These are phyloP conservation scores for Odontomachus brunneus DNA, from an alignment of 1,140 invertebrate species.

Conservation along the genomic window DNA sequence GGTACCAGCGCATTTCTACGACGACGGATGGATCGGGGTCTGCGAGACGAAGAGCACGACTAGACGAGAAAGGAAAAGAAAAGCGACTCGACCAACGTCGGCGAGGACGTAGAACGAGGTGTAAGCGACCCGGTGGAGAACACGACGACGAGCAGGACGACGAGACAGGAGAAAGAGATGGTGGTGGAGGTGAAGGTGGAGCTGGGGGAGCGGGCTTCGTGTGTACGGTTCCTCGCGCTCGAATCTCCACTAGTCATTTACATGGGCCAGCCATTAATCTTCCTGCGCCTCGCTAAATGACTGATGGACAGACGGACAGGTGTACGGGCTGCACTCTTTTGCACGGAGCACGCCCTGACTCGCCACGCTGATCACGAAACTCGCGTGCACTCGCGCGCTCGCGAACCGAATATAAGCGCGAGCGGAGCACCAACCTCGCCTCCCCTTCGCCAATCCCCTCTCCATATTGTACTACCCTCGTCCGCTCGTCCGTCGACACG, in stretches of 20 bases:
- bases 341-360: conserved; percentile 55
- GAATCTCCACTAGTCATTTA: conserved; percentile 60
- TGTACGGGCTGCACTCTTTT: conserved; percentile 58
- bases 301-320: conserved; percentile 65
- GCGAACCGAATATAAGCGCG: conserved; percentile 39
- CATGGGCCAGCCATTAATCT: conserved; percentile 70
- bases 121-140: conserved; percentile 44
- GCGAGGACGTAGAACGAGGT: conserved; percentile 18
- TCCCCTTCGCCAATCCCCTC: background rate
- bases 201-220: background rate
- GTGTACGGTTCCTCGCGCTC: conserved; percentile 21
- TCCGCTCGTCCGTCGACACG: conserved; percentile 38
- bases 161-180: conserved; percentile 6
- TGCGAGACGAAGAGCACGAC: conserved; percentile 17
- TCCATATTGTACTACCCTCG: background rate
- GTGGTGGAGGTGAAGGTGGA: too few relatives aligned
- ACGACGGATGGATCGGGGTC: conserved; percentile 53
- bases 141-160: conserved; percentile 10
- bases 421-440: background rate
- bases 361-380: conserved; percentile 57
- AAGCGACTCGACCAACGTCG: background rate
- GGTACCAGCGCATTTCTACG: conserved; percentile 36
- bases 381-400: conserved; percentile 39
- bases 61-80: conserved; percentile 33
- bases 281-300: conserved; percentile 67